These are phyloP conservation scores for Remorina albescens DNA, from an alignment of 2,797 vertebrate species.

Conservation along the genomic window DNA sequence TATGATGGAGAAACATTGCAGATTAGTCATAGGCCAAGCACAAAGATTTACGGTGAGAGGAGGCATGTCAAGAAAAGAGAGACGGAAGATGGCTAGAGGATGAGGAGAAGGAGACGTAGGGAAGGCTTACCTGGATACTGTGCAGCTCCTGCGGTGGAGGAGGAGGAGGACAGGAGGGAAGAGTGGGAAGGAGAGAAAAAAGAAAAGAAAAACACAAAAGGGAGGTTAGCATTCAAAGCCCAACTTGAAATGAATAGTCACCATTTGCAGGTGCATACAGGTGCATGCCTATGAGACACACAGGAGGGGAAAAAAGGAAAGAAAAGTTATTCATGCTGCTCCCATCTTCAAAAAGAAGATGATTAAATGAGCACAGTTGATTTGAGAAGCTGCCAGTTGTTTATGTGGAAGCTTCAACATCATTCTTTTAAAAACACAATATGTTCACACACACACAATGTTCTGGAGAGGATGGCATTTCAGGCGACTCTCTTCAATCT, in stretches of 20 bases:
- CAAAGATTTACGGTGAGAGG: conserved; percentile 13
- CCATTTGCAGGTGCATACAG: conserved; percentile 25
- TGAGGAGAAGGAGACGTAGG: conserved; percentile 32
- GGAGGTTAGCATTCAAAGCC: conserved; percentile 68
- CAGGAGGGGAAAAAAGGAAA: conserved; percentile 24
- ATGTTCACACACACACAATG: too few species aligned
- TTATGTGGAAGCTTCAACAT: too few species aligned
- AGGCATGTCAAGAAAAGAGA: conserved; percentile 10
- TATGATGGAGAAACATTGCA: conserved; percentile 8
- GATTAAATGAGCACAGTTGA: background rate
- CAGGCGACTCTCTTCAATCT: background rate
- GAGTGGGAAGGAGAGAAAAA: conserved; percentile 5
- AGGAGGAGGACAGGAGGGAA: conserved; percentile 21
- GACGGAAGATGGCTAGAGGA: background rate
- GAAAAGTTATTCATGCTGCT: conserved; percentile 1
- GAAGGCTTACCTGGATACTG: conserved; percentile 82
- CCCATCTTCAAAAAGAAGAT: conserved; percentile 15
- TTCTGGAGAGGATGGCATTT: background rate
- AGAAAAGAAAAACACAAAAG: conserved; percentile 60
- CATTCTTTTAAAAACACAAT: too few species aligned
- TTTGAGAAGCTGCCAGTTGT: background rate
- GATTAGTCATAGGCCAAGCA: background rate
- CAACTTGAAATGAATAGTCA: conserved; percentile 23
- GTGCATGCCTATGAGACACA: conserved; percentile 51
- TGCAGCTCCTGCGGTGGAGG: conserved; percentile 80